Percentiles rank a stretch among this genome's conserved stretches.
Evolutionary conservation across 1,140 invertebrate genomes (phyloP).

Genomic region (Drosophila ambigua): DNA sequence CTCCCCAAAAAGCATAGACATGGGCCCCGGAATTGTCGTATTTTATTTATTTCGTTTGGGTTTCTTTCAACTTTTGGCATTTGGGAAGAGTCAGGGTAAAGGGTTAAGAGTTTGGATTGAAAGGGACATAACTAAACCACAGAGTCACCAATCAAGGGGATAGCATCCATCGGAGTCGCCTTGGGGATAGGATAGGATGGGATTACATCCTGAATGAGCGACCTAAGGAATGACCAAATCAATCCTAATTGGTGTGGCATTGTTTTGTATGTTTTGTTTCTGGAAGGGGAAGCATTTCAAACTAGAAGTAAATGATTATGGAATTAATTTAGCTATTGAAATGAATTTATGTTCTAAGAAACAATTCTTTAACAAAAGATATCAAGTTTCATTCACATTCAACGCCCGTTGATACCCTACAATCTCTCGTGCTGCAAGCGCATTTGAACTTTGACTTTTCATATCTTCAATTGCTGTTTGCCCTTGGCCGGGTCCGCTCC

Average conservation of each 20-base stretch:
- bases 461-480: not conserved
- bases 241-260: conserved; percentile 21
- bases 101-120: conserved; percentile 18
- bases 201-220: conserved; percentile 32
- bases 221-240: conserved; percentile 14
- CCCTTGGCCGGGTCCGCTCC: not conserved
- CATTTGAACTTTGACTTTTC: conserved; percentile 3
- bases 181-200: conserved; percentile 39
- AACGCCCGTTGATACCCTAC: too few relatives aligned
- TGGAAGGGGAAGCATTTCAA: too few relatives aligned
- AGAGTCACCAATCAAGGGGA: conserved; percentile 14
- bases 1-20: conserved; percentile 72
- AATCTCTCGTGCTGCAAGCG: too few relatives aligned
- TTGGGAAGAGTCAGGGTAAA: conserved; percentile 7
- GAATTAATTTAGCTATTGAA: too few relatives aligned
- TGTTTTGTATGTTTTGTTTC: not conserved
- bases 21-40: conserved; percentile 56
- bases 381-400: too few relatives aligned
- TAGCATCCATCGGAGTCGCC: conserved; percentile 46
- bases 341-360: too few relatives aligned
- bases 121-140: not conserved
- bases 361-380: too few relatives aligned
- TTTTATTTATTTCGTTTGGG: conserved; percentile 22
- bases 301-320: too few relatives aligned
- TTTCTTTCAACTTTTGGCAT: conserved; percentile 23